Evolutionary conservation across 2,797 vertebrate species (phyloP).

Genomic region (Amblyraja radiata): DNA sequence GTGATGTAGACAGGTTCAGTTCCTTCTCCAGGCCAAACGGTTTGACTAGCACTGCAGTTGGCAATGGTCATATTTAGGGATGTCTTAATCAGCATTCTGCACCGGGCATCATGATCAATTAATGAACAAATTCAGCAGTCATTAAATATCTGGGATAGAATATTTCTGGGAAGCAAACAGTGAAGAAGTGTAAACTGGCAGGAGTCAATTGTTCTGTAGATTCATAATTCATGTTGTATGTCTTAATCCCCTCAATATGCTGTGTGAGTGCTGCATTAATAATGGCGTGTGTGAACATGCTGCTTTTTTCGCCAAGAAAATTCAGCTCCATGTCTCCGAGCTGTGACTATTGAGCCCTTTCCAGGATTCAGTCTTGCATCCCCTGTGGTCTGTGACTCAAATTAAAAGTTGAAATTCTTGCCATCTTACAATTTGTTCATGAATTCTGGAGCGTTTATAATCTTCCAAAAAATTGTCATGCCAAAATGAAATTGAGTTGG

Average conservation of each 20-base stretch:
- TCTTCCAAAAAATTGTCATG: background rate
- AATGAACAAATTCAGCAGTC: background rate
- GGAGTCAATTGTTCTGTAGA: background rate
- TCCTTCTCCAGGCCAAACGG: no score
- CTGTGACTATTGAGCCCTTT: background rate
- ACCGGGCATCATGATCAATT: background rate
- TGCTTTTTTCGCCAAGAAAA: background rate
- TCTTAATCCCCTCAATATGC: background rate
- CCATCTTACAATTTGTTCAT: conserved; percentile 1
- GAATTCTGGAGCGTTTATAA: background rate
- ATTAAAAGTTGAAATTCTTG: background rate
- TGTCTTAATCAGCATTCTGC: background rate
- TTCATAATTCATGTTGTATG: background rate
- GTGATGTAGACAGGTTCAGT: background rate
- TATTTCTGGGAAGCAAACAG: background rate
- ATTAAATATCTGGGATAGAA: background rate
- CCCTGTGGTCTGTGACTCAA: background rate
- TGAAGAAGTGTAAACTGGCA: background rate
- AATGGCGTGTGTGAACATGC: background rate
- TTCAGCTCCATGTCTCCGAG: background rate
- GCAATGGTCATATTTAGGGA: background rate
- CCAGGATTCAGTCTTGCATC: background rate
- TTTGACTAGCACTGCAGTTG: background rate
- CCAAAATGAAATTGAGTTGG: background rate
- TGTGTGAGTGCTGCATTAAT: background rate